These are phyloP conservation scores for Gorsachius goisagi DNA, from an alignment of 2,113 vertebrate genomes.

Conservation along the genomic window DNA sequence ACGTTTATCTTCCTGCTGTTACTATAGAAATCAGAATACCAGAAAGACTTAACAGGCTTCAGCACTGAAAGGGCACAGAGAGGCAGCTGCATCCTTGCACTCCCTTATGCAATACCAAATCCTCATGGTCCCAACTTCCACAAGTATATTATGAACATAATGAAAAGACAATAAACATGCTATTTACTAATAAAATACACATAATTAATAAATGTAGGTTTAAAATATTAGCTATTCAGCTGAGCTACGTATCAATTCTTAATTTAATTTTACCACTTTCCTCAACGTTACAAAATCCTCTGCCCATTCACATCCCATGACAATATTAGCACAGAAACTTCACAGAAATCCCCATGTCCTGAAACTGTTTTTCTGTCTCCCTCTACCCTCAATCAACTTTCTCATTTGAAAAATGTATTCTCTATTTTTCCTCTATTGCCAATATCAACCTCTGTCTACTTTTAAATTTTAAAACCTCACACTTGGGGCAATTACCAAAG, in stretches of 20 bases:
- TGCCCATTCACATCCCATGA: neutral
- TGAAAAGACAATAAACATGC: neutral
- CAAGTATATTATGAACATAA: neutral
- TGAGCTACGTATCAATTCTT: neutral
- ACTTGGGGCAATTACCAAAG: neutral
- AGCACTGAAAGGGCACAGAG: slow-evolving; percentile 19
- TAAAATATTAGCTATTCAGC: neutral
- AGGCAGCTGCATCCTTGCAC: slow-evolving; percentile 23
- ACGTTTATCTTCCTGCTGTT: slow-evolving; percentile 33
- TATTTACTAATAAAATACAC: neutral
- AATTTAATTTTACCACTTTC: neutral
- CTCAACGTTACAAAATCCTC: neutral
- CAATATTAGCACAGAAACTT: neutral
- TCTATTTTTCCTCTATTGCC: neutral
- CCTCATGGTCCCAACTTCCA: slow-evolving; percentile 7
- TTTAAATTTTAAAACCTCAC: neutral
- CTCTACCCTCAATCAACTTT: neutral
- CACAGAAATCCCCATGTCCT: neutral
- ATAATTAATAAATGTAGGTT: neutral
- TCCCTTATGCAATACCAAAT: neutral
- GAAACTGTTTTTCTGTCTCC: neutral
- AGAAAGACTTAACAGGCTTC: slow-evolving; percentile 38
- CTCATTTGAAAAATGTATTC: neutral
- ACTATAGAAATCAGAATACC: slow-evolving; percentile 60
- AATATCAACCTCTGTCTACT: neutral